phyloP scores from a whole-genome alignment of 2,888 invertebrate species.

The Eristalis arbustorum region DNA sequence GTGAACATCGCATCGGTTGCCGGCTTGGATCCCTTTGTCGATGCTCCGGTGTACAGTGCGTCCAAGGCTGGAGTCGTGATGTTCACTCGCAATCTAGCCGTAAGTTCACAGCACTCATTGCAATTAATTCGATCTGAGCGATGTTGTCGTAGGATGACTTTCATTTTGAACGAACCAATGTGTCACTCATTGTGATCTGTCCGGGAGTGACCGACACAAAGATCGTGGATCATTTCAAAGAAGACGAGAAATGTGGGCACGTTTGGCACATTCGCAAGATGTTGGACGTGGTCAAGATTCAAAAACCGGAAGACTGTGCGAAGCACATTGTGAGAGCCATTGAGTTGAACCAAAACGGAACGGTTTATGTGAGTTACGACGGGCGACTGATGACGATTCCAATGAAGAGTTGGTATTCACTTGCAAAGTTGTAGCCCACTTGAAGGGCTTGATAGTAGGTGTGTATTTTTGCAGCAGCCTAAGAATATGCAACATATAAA shows the following conservation, averaged over 20 bases:
- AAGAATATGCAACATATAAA: not conserved
- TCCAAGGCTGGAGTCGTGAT: slow-evolving; percentile 79
- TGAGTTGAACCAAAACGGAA: not conserved
- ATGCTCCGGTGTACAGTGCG: slow-evolving; percentile 77
- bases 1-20: slow-evolving; percentile 79
- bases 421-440: not conserved
- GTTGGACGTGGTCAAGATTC: not conserved
- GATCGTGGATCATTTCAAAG: slow-evolving; percentile 37
- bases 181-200: slow-evolving; percentile 74
- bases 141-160: slow-evolving; percentile 67
- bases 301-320: slow-evolving; percentile 18
- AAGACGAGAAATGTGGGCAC: not conserved
- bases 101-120: slow-evolving; percentile 64
- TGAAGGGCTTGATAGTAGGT: not conserved
- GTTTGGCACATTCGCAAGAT: not conserved
- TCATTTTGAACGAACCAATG: slow-evolving; percentile 72
- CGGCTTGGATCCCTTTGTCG: slow-evolving; percentile 73
- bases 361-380: not conserved
- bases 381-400: not conserved
- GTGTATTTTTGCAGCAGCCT: too few relatives aligned
- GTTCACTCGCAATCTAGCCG: slow-evolving; percentile 77
- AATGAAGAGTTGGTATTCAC: not conserved
- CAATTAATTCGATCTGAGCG: too few relatives aligned
- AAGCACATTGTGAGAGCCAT: not conserved
- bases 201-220: slow-evolving; percentile 72